phyloP scores from a whole-genome alignment of 2,797 vertebrate genomes.

The Poecilia wingei region DNA sequence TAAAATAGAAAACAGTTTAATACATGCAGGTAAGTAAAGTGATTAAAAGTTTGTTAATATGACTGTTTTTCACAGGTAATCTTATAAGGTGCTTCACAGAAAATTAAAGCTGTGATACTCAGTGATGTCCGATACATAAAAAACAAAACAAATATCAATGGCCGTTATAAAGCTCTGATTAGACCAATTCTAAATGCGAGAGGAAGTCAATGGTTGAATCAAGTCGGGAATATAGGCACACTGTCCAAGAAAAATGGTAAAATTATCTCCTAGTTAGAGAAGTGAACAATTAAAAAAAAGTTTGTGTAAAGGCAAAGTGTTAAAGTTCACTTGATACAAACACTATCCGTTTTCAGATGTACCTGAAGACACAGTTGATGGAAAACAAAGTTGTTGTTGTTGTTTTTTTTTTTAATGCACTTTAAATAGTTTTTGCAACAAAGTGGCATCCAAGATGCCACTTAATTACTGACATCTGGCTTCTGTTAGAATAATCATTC shows the following conservation, averaged over 20 bases:
- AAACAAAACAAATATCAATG: background rate
- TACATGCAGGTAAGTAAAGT: background rate
- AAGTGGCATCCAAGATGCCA: background rate
- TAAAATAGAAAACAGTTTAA: background rate
- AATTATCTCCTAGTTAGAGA: background rate
- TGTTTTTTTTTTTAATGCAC: too few species aligned
- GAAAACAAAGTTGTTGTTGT: background rate
- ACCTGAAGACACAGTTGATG: background rate
- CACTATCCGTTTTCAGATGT: background rate
- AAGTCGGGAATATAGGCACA: background rate
- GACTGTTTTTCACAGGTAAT: background rate
- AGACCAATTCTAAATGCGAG: background rate
- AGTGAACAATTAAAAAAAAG: background rate
- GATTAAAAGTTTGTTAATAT: background rate
- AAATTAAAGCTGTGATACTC: background rate
- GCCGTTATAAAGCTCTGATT: background rate
- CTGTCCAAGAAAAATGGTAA: background rate
- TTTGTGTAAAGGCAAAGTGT: background rate
- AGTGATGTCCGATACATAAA: background rate
- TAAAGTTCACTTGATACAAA: background rate
- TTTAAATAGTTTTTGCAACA: background rate
- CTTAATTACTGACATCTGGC: background rate
- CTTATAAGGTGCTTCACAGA: background rate
- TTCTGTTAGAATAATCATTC: background rate
- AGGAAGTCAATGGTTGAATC: background rate